Evolutionary conservation across 2,888 invertebrate genomes (phyloP).

Genomic region (Heliconius erato): DNA sequence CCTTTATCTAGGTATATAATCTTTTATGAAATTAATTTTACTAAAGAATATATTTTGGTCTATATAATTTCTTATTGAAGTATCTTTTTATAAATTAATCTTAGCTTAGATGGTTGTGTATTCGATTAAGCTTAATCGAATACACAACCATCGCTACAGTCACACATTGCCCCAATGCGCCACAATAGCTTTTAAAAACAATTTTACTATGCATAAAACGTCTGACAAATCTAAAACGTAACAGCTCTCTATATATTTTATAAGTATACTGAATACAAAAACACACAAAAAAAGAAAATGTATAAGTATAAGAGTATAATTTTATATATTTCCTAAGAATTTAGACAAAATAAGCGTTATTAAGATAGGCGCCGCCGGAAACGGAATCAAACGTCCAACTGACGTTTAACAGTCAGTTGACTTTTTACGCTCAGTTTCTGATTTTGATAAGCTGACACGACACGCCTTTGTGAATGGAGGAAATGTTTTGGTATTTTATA

Average conservation of each 20-base stretch:
- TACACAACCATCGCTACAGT: no score
- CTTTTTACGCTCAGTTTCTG: slow-evolving; percentile 21
- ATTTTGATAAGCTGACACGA: slow-evolving; percentile 23
- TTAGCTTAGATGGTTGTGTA: no score
- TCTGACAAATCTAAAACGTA: neutral
- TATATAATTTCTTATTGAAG: neutral
- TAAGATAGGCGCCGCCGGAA: neutral
- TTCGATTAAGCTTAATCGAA: neutral
- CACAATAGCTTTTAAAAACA: neutral
- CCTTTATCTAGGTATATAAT: slow-evolving; percentile 57
- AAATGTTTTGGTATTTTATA: slow-evolving; percentile 7
- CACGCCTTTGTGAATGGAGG: neutral
- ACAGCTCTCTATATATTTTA: neutral
- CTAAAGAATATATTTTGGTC: slow-evolving; percentile 52
- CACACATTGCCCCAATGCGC: no score
- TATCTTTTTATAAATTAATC: neutral
- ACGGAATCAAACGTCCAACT: slow-evolving; percentile 10
- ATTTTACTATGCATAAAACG: neutral
- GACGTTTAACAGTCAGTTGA: slow-evolving; percentile 17
- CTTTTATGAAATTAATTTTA: slow-evolving; percentile 60
- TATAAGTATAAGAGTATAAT: slow-evolving; percentile 12
- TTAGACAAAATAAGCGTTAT: slow-evolving; percentile 3
- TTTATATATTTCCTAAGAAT: neutral
- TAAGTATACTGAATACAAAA: neutral
- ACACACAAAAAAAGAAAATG: no score